Conservation (phyloP, 1,140 invertebrate genomes). For the Calephelis nemesis region DNA sequence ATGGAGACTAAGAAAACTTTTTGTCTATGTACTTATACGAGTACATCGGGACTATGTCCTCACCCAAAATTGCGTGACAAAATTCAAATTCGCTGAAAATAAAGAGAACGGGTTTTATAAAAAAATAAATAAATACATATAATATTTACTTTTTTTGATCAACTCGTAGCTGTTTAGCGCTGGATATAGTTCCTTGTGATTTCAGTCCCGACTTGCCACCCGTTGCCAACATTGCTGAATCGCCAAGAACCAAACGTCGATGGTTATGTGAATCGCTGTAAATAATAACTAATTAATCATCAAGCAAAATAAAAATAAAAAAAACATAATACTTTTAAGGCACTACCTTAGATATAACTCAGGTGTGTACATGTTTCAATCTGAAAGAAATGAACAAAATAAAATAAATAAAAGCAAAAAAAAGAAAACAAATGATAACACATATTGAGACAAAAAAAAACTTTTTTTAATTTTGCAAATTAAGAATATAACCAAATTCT, state of each 20-base stretch:
- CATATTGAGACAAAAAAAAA: conserved; percentile 23
- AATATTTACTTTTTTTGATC: conserved; percentile 88
- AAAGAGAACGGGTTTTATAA: no score
- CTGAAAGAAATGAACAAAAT: conserved; percentile 23
- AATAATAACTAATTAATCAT: conserved; percentile 28
- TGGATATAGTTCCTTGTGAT: conserved; percentile 90
- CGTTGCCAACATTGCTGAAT: conserved; percentile 93
- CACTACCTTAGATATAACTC: conserved; percentile 8
- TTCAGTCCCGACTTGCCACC: conserved; percentile 90
- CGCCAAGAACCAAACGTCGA: conserved; percentile 88
- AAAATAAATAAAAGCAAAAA: conserved; percentile 25
- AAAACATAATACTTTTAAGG: not conserved
- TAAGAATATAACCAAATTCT: no score
- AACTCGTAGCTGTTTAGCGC: conserved; percentile 90
- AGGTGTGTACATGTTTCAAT: not conserved
- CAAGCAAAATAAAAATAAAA: conserved; percentile 3
- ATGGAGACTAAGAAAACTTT: no score
- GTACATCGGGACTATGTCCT: no score
- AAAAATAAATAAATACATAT: no score
- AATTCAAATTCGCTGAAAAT: no score
- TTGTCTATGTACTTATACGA: no score
- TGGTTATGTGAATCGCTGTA: conserved; percentile 95
- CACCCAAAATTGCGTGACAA: no score
- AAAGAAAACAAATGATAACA: conserved; percentile 28
- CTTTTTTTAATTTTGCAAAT: not conserved